phyloP scores from a whole-genome alignment of 2,888 invertebrate species.

The Mantis religiosa region DNA sequence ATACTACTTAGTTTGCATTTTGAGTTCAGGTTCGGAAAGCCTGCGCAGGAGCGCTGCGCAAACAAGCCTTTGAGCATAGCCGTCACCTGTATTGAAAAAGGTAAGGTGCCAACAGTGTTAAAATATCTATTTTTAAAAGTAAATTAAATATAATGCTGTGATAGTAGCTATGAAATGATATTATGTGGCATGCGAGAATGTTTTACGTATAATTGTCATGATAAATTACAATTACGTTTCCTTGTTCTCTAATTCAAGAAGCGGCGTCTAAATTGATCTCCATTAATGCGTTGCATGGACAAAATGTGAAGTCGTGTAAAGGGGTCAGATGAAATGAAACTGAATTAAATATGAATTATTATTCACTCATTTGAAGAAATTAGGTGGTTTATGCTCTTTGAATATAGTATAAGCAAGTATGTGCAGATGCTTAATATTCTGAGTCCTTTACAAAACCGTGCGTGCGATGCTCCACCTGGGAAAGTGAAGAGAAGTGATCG shows the following conservation, averaged over 20 bases:
- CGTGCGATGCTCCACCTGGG: neutral
- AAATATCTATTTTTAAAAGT: slow-evolving; percentile 23
- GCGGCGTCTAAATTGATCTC: slow-evolving; percentile 28
- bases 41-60: slow-evolving; percentile 24
- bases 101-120: slow-evolving; percentile 44
- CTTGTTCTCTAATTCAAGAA: slow-evolving; percentile 3
- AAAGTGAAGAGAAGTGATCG: neutral
- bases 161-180: neutral
- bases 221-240: slow-evolving; percentile 19
- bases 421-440: neutral
- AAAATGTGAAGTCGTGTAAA: slow-evolving; percentile 20
- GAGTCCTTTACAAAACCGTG: neutral
- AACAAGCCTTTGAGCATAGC: slow-evolving; percentile 33
- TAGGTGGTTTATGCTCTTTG: neutral
- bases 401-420: neutral
- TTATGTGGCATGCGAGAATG: neutral
- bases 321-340: slow-evolving; percentile 22
- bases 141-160: neutral
- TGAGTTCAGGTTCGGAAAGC: neutral
- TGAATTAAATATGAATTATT: neutral
- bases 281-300: slow-evolving; percentile 16
- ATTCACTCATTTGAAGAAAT: neutral
- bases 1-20: neutral
- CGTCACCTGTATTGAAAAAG: slow-evolving; percentile 54
- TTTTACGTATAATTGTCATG: slow-evolving; percentile 24